phyloP scores from a whole-genome alignment of 2,797 vertebrate species.

The Lophius americanus region DNA sequence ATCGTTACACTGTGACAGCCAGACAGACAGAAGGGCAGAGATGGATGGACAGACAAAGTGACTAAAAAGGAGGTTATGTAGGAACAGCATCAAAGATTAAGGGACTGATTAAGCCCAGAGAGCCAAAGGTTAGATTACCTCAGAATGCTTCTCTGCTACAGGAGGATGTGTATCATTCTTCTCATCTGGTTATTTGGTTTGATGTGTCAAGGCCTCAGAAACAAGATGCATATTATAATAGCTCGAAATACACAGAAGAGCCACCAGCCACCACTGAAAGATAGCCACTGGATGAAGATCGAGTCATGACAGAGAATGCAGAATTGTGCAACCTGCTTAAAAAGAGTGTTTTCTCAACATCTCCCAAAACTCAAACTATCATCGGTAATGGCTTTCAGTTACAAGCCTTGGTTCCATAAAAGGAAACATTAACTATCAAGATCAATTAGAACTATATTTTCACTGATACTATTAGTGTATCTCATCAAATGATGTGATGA shows the following conservation, averaged over 20 bases:
- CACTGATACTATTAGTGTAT: no score
- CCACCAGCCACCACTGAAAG: conserved; percentile 44
- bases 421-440: no score
- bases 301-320: conserved; percentile 39
- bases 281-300: conserved; percentile 51
- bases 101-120: conserved; percentile 53
- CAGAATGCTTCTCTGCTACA: conserved; percentile 25
- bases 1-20: conserved; percentile 79
- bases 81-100: conserved; percentile 67
- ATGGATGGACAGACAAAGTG: conserved; percentile 78
- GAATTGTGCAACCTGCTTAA: conserved; percentile 13
- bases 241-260: conserved; percentile 37
- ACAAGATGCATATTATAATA: conserved; percentile 51
- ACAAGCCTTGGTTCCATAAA: no score
- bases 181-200: conserved; percentile 26
- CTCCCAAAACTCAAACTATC: conserved; percentile 2
- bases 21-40: conserved; percentile 76
- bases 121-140: conserved; percentile 53
- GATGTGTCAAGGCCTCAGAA: conserved; percentile 38
- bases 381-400: no score
- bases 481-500: neutral
- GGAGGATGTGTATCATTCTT: conserved; percentile 27
- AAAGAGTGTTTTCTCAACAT: conserved; percentile 36
- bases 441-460: no score
- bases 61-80: conserved; percentile 72